These are phyloP conservation scores for Helleia helle DNA, from an alignment of 2,888 invertebrate species.

Conservation along the genomic window DNA sequence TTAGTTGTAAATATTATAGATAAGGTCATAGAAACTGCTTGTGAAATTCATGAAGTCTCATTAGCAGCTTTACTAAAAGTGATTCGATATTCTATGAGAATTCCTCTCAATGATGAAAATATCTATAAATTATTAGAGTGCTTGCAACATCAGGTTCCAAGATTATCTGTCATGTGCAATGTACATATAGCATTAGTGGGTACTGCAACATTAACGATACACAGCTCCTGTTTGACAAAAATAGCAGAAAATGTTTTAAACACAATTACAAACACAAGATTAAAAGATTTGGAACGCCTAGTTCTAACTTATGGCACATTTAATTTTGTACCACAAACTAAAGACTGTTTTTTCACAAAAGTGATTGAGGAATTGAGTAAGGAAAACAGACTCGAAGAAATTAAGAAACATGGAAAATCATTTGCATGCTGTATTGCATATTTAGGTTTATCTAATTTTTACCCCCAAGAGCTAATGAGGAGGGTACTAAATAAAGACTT, in stretches of 20 bases:
- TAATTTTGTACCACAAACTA: constrained; percentile 68
- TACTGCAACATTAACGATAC: constrained; percentile 55
- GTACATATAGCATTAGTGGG: constrained; percentile 79
- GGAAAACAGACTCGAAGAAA: constrained; percentile 69
- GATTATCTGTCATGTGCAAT: constrained; percentile 76
- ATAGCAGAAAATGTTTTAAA: constrained; percentile 68
- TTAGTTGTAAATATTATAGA: constrained; percentile 67
- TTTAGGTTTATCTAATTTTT: constrained; percentile 69
- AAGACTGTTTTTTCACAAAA: constrained; percentile 44
- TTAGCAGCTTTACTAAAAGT: constrained; percentile 78
- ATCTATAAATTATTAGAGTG: constrained; percentile 68
- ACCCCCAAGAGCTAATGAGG: constrained; percentile 75
- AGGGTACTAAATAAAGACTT: constrained; percentile 73
- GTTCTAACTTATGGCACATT: constrained; percentile 76
- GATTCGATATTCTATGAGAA: constrained; percentile 73
- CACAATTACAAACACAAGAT: constrained; percentile 60
- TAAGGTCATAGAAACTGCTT: constrained; percentile 61
- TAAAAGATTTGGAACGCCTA: constrained; percentile 85
- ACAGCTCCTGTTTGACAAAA: constrained; percentile 40
- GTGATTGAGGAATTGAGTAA: constrained; percentile 64
- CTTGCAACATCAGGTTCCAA: constrained; percentile 68
- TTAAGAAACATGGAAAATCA: constrained; percentile 71
- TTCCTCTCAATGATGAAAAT: constrained; percentile 51
- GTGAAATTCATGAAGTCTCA: constrained; percentile 76
- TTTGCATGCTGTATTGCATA: constrained; percentile 76